Evolutionary conservation across 1,140 invertebrate species (phyloP).

Genomic region (Ceratina japonica): DNA sequence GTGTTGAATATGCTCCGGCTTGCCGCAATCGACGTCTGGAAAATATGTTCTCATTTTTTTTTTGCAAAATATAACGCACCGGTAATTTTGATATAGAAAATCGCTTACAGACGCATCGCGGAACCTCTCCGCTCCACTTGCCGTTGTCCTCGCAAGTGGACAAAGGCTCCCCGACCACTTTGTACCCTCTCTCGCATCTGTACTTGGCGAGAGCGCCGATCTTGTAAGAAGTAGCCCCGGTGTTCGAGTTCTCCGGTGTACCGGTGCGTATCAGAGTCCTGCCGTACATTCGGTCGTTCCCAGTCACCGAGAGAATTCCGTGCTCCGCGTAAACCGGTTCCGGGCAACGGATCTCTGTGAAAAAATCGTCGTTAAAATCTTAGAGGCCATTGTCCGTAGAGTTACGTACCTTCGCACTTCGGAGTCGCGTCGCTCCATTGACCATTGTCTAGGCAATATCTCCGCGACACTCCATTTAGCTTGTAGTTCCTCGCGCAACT

Average conservation of each 20-base stretch:
- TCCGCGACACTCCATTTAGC: conserved; percentile 85
- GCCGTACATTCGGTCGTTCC: conserved; percentile 93
- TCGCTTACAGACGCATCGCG: conserved; percentile 89
- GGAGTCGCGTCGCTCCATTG: conserved; percentile 92
- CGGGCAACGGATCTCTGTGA: conserved; percentile 90
- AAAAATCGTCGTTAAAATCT: too few relatives aligned
- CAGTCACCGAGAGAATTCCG: conserved; percentile 90
- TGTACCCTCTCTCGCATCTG: conserved; percentile 93
- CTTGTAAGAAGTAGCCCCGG: conserved; percentile 88
- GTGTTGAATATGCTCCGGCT: conserved; percentile 85
- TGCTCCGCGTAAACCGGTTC: conserved; percentile 90
- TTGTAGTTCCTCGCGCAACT: conserved; percentile 89
- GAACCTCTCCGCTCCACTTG: conserved; percentile 91
- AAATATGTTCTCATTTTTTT: neutral
- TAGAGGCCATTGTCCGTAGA: too few relatives aligned
- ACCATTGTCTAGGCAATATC: conserved; percentile 87
- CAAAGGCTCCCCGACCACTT: conserved; percentile 88
- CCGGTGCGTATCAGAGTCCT: conserved; percentile 88
- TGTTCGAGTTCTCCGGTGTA: conserved; percentile 83
- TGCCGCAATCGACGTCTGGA: conserved; percentile 92
- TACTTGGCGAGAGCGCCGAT: conserved; percentile 94
- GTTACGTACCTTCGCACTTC: conserved; percentile 88
- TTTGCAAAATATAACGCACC: neutral
- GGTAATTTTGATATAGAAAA: too few relatives aligned
- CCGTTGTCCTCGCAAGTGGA: conserved; percentile 91